Conservation (phyloP, 2,797 vertebrate species). For the Enteromius afrohamiltoni region DNA sequence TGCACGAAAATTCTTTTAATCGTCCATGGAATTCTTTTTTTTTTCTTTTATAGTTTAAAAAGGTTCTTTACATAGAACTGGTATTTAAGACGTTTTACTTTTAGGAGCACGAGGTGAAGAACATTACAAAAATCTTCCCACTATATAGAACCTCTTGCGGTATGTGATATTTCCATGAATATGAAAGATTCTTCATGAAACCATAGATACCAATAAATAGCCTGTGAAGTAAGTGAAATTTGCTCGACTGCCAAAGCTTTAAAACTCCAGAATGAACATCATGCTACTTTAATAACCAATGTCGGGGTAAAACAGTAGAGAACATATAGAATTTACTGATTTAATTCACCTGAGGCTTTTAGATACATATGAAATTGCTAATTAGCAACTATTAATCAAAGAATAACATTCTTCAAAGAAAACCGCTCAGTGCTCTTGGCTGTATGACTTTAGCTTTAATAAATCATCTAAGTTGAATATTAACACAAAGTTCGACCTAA, state of each 20-base stretch:
- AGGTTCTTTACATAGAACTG: not conserved
- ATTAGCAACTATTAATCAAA: conserved; percentile 15
- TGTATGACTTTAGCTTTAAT: conserved; percentile 21
- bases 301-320: not conserved
- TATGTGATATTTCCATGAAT: not conserved
- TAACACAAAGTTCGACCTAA: conserved; percentile 2
- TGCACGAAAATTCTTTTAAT: not conserved
- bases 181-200: not conserved
- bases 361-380: not conserved
- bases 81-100: too few relatives aligned
- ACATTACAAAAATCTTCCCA: too few relatives aligned
- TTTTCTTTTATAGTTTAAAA: not conserved
- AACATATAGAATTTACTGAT: not conserved
- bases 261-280: not conserved
- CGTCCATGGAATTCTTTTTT: not conserved
- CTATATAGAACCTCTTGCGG: not conserved
- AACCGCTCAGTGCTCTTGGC: conserved; percentile 1
- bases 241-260: not conserved
- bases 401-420: conserved; percentile 19
- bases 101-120: too few relatives aligned
- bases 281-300: conserved; percentile 3
- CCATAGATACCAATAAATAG: not conserved
- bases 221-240: not conserved
- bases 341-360: conserved; percentile 1
- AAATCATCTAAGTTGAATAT: conserved; percentile 10